These are phyloP conservation scores for Sebastes steindachneri DNA, from an alignment of 2,797 vertebrate genomes.

Conservation along the genomic window DNA sequence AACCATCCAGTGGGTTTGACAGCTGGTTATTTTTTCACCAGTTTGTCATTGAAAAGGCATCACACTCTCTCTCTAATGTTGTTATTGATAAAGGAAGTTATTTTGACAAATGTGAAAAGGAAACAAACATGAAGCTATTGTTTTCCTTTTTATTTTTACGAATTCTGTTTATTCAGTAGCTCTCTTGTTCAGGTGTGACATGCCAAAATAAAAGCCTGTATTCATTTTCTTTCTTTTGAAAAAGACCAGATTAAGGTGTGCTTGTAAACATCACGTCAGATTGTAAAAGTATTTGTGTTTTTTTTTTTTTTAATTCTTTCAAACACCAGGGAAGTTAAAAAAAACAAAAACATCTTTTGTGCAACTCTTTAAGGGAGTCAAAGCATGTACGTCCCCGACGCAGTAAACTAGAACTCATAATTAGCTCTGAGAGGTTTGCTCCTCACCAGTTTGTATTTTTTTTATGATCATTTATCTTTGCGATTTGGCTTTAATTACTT, in stretches of 20 bases:
- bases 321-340: not conserved
- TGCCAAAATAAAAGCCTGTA: not conserved
- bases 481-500: conserved; percentile 37
- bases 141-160: not conserved
- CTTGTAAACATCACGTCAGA: conserved; percentile 33
- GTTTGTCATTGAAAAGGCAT: conserved; percentile 34
- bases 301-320: not conserved
- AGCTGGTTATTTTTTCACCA: not conserved
- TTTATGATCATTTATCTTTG: conserved; percentile 13
- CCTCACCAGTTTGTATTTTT: conserved; percentile 3
- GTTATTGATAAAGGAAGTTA: not conserved
- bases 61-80: conserved; percentile 1
- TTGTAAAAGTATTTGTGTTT: not conserved
- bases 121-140: not conserved
- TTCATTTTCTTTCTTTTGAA: not conserved
- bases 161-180: not conserved
- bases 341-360: not conserved
- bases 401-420: conserved; percentile 1
- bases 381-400: not conserved
- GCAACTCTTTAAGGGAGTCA: not conserved
- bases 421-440: conserved; percentile 16
- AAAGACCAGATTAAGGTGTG: not conserved
- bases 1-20: conserved; percentile 30
- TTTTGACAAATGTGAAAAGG: not conserved
- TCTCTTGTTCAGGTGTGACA: not conserved